Base-by-base conservation (phyloP, 2,888 invertebrate species). In the Cerceris rybyensis region DNA sequence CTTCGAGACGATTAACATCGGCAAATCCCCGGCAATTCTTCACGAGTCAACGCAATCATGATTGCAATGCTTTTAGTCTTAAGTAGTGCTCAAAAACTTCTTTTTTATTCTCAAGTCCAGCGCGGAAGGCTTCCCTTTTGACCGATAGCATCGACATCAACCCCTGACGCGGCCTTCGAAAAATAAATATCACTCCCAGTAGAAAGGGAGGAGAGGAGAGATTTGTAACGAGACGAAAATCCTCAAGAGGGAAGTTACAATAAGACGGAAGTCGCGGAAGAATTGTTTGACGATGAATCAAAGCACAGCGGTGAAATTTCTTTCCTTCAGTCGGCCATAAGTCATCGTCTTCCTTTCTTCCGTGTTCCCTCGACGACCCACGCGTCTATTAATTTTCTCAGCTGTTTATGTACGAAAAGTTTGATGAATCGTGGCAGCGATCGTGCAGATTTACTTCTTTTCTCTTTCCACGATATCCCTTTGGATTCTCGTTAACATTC, bases 261-360 rank as follows among this genome's bases (percentile, higher is more conserved):
- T 50, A 55, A 71, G 11, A 42, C 28, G 46, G 13, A 67, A 75
- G 13, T 59, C 46, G 16, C 43, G 11, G 13, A 46, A 52, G 59
- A 79, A 66, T 57, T 70, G 70, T 55, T 78, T 14, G 57, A 65
- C 67, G 58, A 70, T 73, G 70, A 81, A 82, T 79, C 69, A 57
- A 58, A 63, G 8, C 49, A 11, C 14, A 50, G 61, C 57, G 28
- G 69, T 49, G 52, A 49, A 83, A 72, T 75, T 75, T 80, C 71
- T 75, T 64, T 67, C n/a, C 7, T 28, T 28, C 17, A 28, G 17
- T 68, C 63, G 11, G 57, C 64, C 58, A 61, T 76, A 78, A 43
- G 57, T 79, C 54, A 42, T 65, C 52, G 52, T 13, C n/a, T 11
- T 17, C n/a, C 6, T 49, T 17, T 6, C 17, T 16, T 13, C 16